Base-by-base conservation (phyloP, 1,140 invertebrate genomes). In the Macrostomum lignano region DNA sequence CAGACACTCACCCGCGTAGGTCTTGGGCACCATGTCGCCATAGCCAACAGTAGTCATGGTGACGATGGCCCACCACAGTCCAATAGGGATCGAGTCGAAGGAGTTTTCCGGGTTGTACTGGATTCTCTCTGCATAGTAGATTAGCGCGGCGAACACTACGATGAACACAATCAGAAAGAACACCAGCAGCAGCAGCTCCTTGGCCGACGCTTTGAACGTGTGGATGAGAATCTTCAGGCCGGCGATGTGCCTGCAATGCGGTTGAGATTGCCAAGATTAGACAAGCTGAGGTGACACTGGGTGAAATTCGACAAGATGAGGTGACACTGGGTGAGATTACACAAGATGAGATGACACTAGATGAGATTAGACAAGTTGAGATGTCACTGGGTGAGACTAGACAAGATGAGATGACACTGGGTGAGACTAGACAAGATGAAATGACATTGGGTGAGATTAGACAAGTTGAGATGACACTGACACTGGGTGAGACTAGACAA, bases 1-100 rank as follows among this genome's bases (percentile, higher is more conserved):
- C 19, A 14, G 5, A 17, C 9, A 3, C 20, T 93, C 93, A 45
- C 86, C 84, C 81, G 82, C 91, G 39, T 91, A 78, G 51, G 84
- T 81, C 48, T 93, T 82, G 42, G 88, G 88, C 46, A 62, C 55
- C 78, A 88, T 86, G 64, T 91, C 82, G 58, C 82, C 82, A 67
- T 91, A 91, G 52, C 82, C 81, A 43, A 88, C 79, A 42, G 79
- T 86, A 46, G 81, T 75, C 84, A 93, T 93, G 61, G 84, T 93
- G 60, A 93, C 84, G 58, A 94, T 78, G 22, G 63, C 53, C 54
- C 55, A 60, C 54, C 56, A 58, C 43, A 60, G 54, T 36, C 55
- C 52, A 46, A 51, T 57, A 17, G 82, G 82, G 63, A 91, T 91
- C 56, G 75, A 81, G 60, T 78, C 82, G 68, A 91, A 91, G 69